Percentiles rank a stretch among this genome's conserved stretches.
These are phyloP conservation scores for Craniophora ligustri DNA, from an alignment of 2,888 invertebrate genomes.

Conservation along the genomic window DNA sequence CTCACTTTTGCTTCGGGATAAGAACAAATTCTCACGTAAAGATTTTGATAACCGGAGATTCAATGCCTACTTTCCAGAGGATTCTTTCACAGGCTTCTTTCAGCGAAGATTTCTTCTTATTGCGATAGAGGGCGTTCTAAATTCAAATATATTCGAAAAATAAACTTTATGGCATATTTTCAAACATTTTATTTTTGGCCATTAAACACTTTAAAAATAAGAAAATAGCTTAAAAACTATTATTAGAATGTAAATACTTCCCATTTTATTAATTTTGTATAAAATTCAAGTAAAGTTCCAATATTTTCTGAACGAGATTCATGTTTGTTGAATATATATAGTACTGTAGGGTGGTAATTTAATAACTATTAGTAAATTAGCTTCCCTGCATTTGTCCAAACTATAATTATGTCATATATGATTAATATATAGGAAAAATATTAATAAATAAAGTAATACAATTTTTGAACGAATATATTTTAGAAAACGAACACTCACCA, in stretches of 20 bases:
- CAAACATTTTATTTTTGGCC: constrained; percentile 56
- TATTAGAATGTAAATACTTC: constrained; percentile 3
- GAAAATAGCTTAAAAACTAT: background rate
- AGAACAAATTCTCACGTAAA: constrained; percentile 86
- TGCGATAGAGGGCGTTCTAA: constrained; percentile 85
- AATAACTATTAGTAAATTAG: background rate
- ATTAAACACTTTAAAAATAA: constrained; percentile 25
- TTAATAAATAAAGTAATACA: background rate
- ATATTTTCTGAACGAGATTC: background rate
- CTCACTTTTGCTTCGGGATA: constrained; percentile 84
- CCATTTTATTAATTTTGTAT: background rate
- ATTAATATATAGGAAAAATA: background rate
- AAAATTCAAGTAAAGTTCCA: background rate
- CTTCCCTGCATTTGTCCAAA: background rate
- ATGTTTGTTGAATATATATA: background rate
- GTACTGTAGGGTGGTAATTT: background rate
- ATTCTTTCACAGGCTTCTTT: constrained; percentile 89
- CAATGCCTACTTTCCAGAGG: constrained; percentile 87
- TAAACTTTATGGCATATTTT: constrained; percentile 53
- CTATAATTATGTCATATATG: background rate
- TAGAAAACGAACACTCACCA: constrained; percentile 10
- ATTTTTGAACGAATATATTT: constrained; percentile 22
- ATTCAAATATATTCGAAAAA: constrained; percentile 78
- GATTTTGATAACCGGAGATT: constrained; percentile 88
- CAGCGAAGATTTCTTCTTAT: constrained; percentile 72